Evolutionary conservation across 2,113 vertebrate species (phyloP), one percentile per base, ranked within the genome.

Genomic region (Rhinoderma darwinii): DNA sequence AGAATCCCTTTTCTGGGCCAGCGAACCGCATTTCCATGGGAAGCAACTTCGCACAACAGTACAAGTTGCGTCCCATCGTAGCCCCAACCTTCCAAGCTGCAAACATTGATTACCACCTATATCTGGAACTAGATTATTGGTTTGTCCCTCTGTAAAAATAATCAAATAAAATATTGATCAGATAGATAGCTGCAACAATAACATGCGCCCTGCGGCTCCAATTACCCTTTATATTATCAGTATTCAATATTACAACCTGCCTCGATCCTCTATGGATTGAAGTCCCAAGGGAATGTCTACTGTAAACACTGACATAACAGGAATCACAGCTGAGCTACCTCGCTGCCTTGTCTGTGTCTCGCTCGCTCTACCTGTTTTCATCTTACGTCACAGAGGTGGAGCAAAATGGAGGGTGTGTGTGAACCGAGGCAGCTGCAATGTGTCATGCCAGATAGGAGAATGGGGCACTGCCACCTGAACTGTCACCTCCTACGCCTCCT

Each of bases 361-460:
- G 68, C 72, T 27, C 25, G 10, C 1, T 43, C 39, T 76, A 27
- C n/a, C 22, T 47, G 43, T 77, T 17, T 20, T 79, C 18, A 22
- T 9, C 30, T 20, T 9, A 43, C 37, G 35, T 81, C 78, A 81
- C 37, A 41, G 20, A 79, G 77, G 77, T 14, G 77, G 50, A 37
- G 27, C 75, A 22, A 17, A 22, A 2, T 10, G 82, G 47, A 54
- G 66, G 68, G 63, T 50, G 81, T 83, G 61, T 83, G 82, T 56
- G 82, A 84, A 70, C 37, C 0, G 2, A 39, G 25, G 32, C 83
- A 84, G 70, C 68, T 84, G 83, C 32, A n/a, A 32, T 41, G 68
- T 35, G 50, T 84, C 82, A 84, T 9, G 44, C n/a, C n/a, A 83
- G 81, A 66, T 70, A 70, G 81, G 22, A 70, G 43, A 70, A 44